These are phyloP conservation scores for Prosapia bicincta DNA, from an alignment of 2,888 invertebrate genomes.

Conservation along the genomic window DNA sequence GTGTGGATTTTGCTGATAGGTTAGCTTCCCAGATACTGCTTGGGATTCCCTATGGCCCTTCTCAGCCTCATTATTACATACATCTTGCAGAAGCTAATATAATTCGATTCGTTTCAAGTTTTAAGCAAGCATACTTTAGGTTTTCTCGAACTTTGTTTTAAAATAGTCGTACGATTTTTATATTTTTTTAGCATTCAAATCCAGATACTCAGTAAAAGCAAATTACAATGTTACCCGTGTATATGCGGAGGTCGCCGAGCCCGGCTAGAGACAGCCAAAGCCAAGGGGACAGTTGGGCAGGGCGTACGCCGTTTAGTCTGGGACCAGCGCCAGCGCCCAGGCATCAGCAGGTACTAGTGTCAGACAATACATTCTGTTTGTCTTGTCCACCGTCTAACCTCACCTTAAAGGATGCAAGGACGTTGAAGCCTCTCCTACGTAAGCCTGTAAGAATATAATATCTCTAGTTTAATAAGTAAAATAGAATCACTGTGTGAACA, in stretches of 20 bases:
- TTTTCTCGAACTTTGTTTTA: too few relatives aligned
- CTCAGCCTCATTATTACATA: too few relatives aligned
- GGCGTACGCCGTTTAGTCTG: constrained; percentile 16
- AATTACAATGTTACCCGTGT: constrained; percentile 25
- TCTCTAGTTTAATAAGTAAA: neutral
- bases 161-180: too few relatives aligned
- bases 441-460: constrained; percentile 34
- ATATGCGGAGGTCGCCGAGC: constrained; percentile 22
- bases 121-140: too few relatives aligned
- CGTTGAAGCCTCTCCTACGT: constrained; percentile 39
- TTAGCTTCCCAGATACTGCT: too few relatives aligned
- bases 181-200: too few relatives aligned
- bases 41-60: too few relatives aligned
- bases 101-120: too few relatives aligned
- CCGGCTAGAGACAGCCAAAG: constrained; percentile 7
- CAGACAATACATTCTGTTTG: constrained; percentile 40
- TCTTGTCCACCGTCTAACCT: constrained; percentile 42
- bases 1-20: too few relatives aligned
- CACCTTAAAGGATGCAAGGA: constrained; percentile 41
- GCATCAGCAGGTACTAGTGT: constrained; percentile 2
- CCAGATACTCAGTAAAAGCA: too few relatives aligned
- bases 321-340: constrained; percentile 18
- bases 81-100: too few relatives aligned
- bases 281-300: neutral
- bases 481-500: too few relatives aligned